A percentile compares a stretch with the other conserved stretches of the same genome.
Evolutionary conservation across 2,888 invertebrate genomes (phyloP).

Genomic region (Boloria selene): DNA sequence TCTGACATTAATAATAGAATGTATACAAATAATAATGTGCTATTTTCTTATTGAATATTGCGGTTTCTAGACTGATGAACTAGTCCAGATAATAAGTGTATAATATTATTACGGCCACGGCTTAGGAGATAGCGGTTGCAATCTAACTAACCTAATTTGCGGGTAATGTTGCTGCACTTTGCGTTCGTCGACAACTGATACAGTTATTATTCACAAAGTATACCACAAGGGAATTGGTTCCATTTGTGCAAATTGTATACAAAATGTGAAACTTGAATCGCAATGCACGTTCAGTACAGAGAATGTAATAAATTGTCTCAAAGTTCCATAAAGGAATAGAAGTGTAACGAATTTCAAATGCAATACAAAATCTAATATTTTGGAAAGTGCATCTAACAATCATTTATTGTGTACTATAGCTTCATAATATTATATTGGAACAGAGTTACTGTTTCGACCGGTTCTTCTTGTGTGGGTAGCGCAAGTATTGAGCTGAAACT

Average conservation of each 20-base stretch:
- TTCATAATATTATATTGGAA: slow-evolving; percentile 29
- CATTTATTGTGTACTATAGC: slow-evolving; percentile 29
- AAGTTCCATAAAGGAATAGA: slow-evolving; percentile 33
- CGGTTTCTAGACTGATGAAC: slow-evolving; percentile 19
- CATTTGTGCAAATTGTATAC: slow-evolving; percentile 45
- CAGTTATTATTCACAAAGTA: slow-evolving; percentile 55
- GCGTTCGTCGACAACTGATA: slow-evolving; percentile 62
- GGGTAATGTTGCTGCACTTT: slow-evolving; percentile 59
- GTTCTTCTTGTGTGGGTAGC: slow-evolving; percentile 45
- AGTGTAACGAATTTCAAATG: slow-evolving; percentile 29
- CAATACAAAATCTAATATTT: slow-evolving; percentile 32
- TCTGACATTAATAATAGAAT: too few relatives aligned
- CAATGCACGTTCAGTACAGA: slow-evolving; percentile 26
- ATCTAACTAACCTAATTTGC: slow-evolving; percentile 70
- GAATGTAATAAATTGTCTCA: slow-evolving; percentile 37
- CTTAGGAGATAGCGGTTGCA: slow-evolving; percentile 64
- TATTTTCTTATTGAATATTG: slow-evolving; percentile 12
- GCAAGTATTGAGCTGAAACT: slow-evolving; percentile 44
- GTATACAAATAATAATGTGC: neutral
- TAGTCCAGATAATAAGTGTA: slow-evolving; percentile 35
- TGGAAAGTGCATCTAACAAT: slow-evolving; percentile 36
- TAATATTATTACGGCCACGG: slow-evolving; percentile 46
- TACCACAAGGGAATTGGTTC: slow-evolving; percentile 53
- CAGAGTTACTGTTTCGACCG: slow-evolving; percentile 42
- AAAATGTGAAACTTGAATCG: slow-evolving; percentile 40